A percentile compares a stretch with the other conserved stretches of the same genome.
These are phyloP conservation scores for Rotaria magnacalcarata DNA, from an alignment of 2,888 invertebrate species.

Conservation along the genomic window DNA sequence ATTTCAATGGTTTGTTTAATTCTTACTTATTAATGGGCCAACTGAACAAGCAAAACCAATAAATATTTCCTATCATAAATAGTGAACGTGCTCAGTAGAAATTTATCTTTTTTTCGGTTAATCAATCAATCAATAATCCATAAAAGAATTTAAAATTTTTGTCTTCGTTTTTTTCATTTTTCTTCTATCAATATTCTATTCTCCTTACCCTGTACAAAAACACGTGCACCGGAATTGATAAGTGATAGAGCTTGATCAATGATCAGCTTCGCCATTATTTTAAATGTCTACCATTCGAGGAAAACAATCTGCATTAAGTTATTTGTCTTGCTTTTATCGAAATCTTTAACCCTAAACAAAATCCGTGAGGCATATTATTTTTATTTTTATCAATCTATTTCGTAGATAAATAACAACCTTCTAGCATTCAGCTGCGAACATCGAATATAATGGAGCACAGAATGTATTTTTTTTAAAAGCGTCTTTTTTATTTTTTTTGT, in stretches of 20 bases:
- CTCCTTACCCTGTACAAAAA: constrained; percentile 73
- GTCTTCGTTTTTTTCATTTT: not conserved
- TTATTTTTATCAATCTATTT: too few species aligned
- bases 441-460: not conserved
- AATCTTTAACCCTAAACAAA: not conserved
- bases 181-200: not conserved
- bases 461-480: not conserved
- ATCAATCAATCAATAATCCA: too few species aligned
- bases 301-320: not conserved
- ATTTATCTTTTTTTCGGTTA: too few species aligned
- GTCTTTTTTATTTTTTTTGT: not conserved
- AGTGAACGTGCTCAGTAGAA: too few species aligned
- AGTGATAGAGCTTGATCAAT: constrained; percentile 21
- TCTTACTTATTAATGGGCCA: too few species aligned
- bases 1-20: too few species aligned
- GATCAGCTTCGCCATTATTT: not conserved
- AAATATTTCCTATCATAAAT: too few species aligned
- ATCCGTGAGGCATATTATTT: not conserved
- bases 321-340: not conserved
- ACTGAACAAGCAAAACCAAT: not conserved
- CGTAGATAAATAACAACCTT: not conserved
- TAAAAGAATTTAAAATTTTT: too few species aligned
- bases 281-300: not conserved
- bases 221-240: constrained; percentile 70
- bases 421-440: not conserved